These are phyloP conservation scores for Heliconius hermathena DNA, from an alignment of 1,140 invertebrate species.

Conservation along the genomic window DNA sequence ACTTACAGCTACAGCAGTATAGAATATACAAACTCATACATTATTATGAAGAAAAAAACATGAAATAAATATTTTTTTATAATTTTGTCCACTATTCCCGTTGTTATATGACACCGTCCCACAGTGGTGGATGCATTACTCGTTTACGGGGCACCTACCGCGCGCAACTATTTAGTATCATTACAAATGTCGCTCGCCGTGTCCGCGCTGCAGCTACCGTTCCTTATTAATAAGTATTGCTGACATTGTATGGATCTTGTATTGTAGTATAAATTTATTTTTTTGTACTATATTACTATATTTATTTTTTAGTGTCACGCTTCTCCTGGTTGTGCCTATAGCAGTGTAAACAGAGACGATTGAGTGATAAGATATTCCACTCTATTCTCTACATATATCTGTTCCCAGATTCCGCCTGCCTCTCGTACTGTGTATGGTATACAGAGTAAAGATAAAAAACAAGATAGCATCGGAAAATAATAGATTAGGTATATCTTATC, in stretches of 20 bases:
- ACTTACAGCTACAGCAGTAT: no score
- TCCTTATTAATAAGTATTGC: constrained; percentile 77
- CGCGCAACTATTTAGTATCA: constrained; percentile 79
- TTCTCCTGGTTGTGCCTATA: no score
- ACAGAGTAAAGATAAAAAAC: not conserved
- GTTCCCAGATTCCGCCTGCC: no score
- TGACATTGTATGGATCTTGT: constrained; percentile 49
- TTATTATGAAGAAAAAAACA: no score
- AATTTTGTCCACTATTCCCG: not conserved
- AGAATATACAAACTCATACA: no score
- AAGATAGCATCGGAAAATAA: not conserved
- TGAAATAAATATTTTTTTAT: not conserved
- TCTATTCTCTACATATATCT: no score
- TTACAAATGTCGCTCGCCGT: constrained; percentile 76
- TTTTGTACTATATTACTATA: not conserved
- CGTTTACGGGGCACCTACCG: constrained; percentile 75
- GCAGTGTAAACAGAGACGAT: not conserved
- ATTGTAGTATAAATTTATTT: not conserved
- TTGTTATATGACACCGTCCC: constrained; percentile 51
- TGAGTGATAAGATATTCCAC: no score
- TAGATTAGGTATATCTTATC: no score
- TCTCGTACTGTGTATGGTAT: not conserved
- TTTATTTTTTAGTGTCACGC: not conserved
- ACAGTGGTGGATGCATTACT: constrained; percentile 69
- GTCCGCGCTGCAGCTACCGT: constrained; percentile 72